These are phyloP conservation scores for Indri indri DNA, from an alignment of 2,113 vertebrate genomes.

Conservation along the genomic window DNA sequence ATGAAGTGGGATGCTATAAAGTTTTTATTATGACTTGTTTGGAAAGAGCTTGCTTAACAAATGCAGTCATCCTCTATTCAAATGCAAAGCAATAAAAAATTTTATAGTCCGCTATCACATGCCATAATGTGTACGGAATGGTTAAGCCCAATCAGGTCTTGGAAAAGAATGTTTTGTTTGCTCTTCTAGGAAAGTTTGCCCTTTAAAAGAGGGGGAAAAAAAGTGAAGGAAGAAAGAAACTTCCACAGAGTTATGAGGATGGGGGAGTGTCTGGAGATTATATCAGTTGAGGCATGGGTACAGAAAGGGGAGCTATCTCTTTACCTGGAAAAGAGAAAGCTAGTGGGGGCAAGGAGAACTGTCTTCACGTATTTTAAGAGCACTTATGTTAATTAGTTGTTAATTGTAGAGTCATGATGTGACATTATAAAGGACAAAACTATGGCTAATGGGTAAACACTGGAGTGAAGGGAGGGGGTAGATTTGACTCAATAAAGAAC, in stretches of 20 bases:
- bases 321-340: constrained; percentile 21
- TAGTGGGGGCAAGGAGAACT: background rate
- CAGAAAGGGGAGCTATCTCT: background rate
- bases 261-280: background rate
- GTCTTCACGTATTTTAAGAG: background rate
- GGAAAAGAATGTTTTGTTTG: constrained; percentile 54
- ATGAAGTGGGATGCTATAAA: constrained; percentile 78
- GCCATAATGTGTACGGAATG: constrained; percentile 44
- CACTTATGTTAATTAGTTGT: background rate
- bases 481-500: background rate
- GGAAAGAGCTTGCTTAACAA: constrained; percentile 75
- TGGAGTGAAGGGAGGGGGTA: background rate
- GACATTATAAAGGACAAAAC: background rate
- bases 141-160: constrained; percentile 51
- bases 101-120: constrained; percentile 70
- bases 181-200: constrained; percentile 57
- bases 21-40: constrained; percentile 76
- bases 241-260: background rate
- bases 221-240: background rate
- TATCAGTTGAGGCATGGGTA: background rate
- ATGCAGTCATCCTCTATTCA: constrained; percentile 73
- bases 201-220: background rate
- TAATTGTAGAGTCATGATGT: background rate
- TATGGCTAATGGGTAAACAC: background rate
- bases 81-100: constrained; percentile 62